Base-by-base conservation (phyloP, 1,140 invertebrate genomes). In the Periplaneta americana region DNA sequence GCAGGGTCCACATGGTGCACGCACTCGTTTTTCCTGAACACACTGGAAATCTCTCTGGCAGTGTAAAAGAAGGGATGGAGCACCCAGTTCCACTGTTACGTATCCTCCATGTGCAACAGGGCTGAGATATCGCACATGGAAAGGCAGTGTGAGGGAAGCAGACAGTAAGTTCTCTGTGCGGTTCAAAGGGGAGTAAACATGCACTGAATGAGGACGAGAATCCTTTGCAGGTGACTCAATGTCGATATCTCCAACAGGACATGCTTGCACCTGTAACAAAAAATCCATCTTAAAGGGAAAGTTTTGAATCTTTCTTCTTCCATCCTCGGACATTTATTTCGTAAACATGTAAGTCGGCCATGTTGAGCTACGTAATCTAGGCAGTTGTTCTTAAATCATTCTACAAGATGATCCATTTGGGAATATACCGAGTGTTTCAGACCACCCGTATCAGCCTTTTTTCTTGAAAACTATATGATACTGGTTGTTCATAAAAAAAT, bases 91-190 rank as follows among this genome's bases (percentile, higher is more conserved):
- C 8, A 87, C 74, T 80, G 85, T 85, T 11, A 84, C 48, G 39
- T 87, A 86, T 34, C 80, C 83, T 28, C 84, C 85, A 57, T 81
- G 80, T 2, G 82, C n/a, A 10, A 28, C 84, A 9, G 88, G 84
- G 78, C 85, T 85, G 33, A 86, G 87, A 79, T 89, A 89, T 31
- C 89, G 85, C 33, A 88, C 87, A 83, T 89, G 88, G 83, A 89
- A 74, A 28, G 87, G 87, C 28, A 89, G 75, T 33, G 48, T 57
- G 5, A 82, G 11, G 11, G 31, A 37, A 13, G 74, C 81, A 32
- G 77, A 83, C 5, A 88, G 80, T 75, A 48, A 37, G 75, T 81
- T 83, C 22, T 80, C 82, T 22, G 39, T 79, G 74, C 66, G 78
- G 32, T 78, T 83, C 57, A 87, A 79, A 18, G 0, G n/a, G 2